phyloP scores from a whole-genome alignment of 2,797 vertebrate species.

The Pterois miles region DNA sequence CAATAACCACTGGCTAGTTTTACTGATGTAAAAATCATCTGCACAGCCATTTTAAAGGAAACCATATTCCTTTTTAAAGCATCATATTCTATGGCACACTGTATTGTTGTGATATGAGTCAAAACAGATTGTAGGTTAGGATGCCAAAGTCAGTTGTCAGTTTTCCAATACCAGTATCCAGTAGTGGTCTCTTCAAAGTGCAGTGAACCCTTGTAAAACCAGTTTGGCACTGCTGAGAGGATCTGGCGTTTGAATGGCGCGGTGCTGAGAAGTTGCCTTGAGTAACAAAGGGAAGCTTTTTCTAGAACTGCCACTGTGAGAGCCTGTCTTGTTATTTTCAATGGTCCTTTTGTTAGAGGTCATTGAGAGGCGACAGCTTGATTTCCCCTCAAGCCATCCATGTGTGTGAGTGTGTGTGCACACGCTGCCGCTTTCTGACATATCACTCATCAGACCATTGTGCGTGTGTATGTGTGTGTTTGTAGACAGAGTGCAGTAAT shows the following conservation, averaged over 20 bases:
- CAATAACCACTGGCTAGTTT: slow-evolving; percentile 45
- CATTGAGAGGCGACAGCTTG: slow-evolving; percentile 76
- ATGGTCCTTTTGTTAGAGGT: slow-evolving; percentile 79
- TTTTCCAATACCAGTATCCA: slow-evolving; percentile 33
- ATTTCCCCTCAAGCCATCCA: slow-evolving; percentile 70
- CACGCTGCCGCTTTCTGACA: slow-evolving; percentile 49
- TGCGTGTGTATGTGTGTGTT: slow-evolving; percentile 31
- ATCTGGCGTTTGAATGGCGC: slow-evolving; percentile 48
- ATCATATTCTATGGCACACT: slow-evolving; percentile 1
- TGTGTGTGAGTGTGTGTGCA: slow-evolving; percentile 45
- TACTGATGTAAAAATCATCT: slow-evolving; percentile 59
- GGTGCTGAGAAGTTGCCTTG: slow-evolving; percentile 54
- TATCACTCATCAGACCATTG: slow-evolving; percentile 51
- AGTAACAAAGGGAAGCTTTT: slow-evolving; percentile 73
- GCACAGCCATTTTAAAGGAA: slow-evolving; percentile 23
- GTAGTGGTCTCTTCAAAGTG: slow-evolving; percentile 38
- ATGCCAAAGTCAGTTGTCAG: slow-evolving; percentile 36
- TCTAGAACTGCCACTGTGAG: slow-evolving; percentile 64
- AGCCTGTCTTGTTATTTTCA: slow-evolving; percentile 76
- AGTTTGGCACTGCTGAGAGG: slow-evolving; percentile 31
- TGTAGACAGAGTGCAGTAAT: slow-evolving; percentile 49
- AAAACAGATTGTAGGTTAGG: slow-evolving; percentile 29
- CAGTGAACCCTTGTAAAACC: slow-evolving; percentile 42
- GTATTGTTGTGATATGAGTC: slow-evolving; percentile 32
- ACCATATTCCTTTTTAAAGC: slow-evolving; percentile 36